Conservation (phyloP, 2,113 vertebrate genomes). For the Galemys pyrenaicus region DNA sequence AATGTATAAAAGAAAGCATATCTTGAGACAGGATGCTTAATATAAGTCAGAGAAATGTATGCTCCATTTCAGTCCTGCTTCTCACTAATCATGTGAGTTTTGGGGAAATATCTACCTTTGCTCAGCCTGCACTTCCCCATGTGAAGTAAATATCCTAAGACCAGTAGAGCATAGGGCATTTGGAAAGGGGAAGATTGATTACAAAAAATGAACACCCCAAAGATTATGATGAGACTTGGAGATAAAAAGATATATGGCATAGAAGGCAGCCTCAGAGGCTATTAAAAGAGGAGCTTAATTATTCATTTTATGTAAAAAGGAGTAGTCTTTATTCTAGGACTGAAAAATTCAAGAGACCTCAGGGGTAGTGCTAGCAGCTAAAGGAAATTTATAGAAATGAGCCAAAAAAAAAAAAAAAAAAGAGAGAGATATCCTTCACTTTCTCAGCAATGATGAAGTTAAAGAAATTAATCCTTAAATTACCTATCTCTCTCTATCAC, state of each 20-base stretch:
- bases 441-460: not conserved
- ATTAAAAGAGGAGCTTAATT: not conserved
- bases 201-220: not conserved
- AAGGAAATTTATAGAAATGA: not conserved
- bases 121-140: not conserved
- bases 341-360: not conserved
- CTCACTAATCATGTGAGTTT: not conserved
- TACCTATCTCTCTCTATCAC: not conserved
- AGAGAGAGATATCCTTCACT: not conserved
- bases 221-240: not conserved
- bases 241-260: not conserved
- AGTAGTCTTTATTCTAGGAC: not conserved
- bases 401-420: not conserved
- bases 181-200: conserved; percentile 8
- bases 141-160: not conserved
- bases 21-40: not conserved
- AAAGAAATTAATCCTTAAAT: not conserved
- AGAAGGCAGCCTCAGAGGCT: not conserved
- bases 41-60: not conserved
- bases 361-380: not conserved
- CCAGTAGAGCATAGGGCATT: not conserved
- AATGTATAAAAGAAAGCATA: conserved; percentile 38
- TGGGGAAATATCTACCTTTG: not conserved
- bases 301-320: not conserved
- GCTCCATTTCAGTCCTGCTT: not conserved